These are phyloP conservation scores for Mimas tiliae DNA, from an alignment of 2,888 invertebrate species.

Conservation along the genomic window DNA sequence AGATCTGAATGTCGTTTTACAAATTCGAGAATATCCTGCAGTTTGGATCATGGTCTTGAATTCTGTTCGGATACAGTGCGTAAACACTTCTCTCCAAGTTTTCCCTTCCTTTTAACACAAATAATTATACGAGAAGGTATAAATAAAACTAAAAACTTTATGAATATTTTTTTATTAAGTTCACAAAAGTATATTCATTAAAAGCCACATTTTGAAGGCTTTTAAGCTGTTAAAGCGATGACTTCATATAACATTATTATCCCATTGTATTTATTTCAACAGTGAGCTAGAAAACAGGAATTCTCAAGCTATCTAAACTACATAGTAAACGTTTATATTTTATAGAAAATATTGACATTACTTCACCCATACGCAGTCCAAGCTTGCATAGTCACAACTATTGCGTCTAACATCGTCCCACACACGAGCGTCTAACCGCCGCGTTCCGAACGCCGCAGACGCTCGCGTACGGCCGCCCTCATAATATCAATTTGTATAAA, in stretches of 20 bases:
- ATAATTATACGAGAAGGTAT: no score
- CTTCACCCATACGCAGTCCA: constrained; percentile 72
- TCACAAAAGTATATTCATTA: constrained; percentile 82
- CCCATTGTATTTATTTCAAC: constrained; percentile 59
- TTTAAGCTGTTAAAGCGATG: constrained; percentile 83
- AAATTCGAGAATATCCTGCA: no score
- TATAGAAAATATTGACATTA: constrained; percentile 80
- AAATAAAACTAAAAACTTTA: constrained; percentile 46
- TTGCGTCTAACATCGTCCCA: constrained; percentile 53
- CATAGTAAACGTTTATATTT: constrained; percentile 72
- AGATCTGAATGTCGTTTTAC: no score
- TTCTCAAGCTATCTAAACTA: constrained; percentile 80
- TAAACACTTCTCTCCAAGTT: no score
- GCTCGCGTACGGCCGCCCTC: constrained; percentile 35
- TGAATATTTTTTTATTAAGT: constrained; percentile 83
- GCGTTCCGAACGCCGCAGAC: constrained; percentile 32
- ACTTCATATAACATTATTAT: constrained; percentile 57
- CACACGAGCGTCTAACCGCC: constrained; percentile 26
- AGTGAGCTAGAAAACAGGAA: constrained; percentile 72
- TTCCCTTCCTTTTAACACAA: no score
- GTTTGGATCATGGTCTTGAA: no score
- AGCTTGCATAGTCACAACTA: constrained; percentile 64
- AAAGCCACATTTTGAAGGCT: constrained; percentile 84
- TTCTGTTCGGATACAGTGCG: no score
- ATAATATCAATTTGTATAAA: constrained; percentile 68